Conservation (phyloP, 2,113 vertebrate genomes). For the Poeciliopsis prolifica region DNA sequence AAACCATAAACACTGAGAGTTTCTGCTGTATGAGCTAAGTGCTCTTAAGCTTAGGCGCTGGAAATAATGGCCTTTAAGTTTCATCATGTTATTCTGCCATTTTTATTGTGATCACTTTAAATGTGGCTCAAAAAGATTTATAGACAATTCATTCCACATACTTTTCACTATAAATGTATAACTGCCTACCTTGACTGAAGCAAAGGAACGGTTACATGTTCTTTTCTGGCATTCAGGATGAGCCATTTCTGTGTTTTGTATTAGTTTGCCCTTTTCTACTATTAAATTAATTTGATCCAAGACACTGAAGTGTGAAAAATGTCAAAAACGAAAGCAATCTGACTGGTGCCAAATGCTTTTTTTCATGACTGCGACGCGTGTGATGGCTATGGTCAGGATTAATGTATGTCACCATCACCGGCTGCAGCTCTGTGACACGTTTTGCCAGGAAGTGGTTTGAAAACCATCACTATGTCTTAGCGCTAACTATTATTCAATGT, state of each 20-base stretch:
- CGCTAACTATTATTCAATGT: conserved; percentile 21
- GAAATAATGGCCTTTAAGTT: neutral
- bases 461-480: neutral
- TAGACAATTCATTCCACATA: neutral
- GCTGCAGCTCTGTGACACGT: neutral
- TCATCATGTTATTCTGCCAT: neutral
- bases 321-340: neutral
- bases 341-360: neutral
- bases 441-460: conserved; percentile 60
- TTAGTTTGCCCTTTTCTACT: too few species aligned
- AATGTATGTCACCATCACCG: neutral
- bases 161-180: neutral
- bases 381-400: neutral
- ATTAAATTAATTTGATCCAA: neutral
- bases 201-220: neutral
- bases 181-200: neutral
- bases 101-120: neutral
- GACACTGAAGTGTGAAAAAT: neutral
- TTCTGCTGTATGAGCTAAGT: too few species aligned
- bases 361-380: conserved; percentile 14
- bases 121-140: neutral
- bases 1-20: too few species aligned
- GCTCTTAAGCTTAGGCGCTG: too few species aligned
- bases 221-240: neutral
- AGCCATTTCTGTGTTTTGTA: neutral